Conservation (phyloP, 2,113 vertebrate species). For the Cebidichthys violaceus region DNA sequence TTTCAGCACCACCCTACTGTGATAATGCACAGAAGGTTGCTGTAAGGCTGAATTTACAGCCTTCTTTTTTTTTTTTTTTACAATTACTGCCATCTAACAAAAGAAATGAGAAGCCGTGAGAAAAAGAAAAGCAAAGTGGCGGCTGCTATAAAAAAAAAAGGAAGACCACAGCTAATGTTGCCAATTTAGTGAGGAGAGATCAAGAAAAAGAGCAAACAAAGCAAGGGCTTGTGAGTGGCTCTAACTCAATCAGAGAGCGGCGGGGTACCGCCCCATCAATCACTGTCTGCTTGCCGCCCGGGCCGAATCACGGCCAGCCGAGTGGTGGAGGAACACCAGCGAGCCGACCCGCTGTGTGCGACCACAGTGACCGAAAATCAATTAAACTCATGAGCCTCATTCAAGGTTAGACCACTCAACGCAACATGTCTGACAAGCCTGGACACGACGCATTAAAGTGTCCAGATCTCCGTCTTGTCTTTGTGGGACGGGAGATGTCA, state of each 20-base stretch:
- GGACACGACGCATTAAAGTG: conserved; percentile 65
- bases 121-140: conserved; percentile 48
- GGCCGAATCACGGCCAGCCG: conserved; percentile 39
- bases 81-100: conserved; percentile 60
- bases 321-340: conserved; percentile 62
- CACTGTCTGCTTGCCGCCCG: conserved; percentile 77
- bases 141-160: conserved; percentile 26
- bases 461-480: conserved; percentile 54
- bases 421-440: conserved; percentile 75
- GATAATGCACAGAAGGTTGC: conserved; percentile 62
- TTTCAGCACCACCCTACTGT: conserved; percentile 50
- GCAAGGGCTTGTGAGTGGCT: conserved; percentile 67
- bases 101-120: conserved; percentile 52
- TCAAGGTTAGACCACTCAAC: conserved; percentile 71
- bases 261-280: conserved; percentile 78
- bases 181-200: conserved; percentile 72
- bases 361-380: conserved; percentile 66
- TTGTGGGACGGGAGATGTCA: conserved; percentile 11
- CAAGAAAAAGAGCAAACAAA: conserved; percentile 77
- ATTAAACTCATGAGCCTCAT: conserved; percentile 73
- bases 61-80: conserved; percentile 20
- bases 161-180: conserved; percentile 55
- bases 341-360: conserved; percentile 42
- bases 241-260: conserved; percentile 80
- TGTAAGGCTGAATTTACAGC: conserved; percentile 56